Base-by-base conservation (phyloP, 2,797 vertebrate genomes). In the Mareca penelope region DNA sequence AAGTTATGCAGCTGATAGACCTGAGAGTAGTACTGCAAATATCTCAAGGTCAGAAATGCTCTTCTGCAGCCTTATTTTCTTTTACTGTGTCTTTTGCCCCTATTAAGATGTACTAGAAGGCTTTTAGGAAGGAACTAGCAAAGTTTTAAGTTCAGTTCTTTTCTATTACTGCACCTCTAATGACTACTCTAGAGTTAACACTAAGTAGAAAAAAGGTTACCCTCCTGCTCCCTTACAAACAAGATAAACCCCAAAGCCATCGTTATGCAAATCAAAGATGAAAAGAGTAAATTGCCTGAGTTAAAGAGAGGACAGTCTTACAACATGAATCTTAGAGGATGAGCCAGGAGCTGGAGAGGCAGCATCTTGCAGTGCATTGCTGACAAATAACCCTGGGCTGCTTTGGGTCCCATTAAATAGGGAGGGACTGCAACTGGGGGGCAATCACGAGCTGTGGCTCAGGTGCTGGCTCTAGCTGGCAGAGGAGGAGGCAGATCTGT, bases 381-480 rank as follows among this genome's bases (percentile, higher is more conserved):
- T 17, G 69, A 28, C 17, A 31, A 8, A 4, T 53, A 24, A 8
- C 12, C 6, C 28, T 15, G 12, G 9, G 2, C 1, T 3, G 24
- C 15, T 68, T 10, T 0, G 11, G 52, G 2, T 40, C 12, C 11
- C 37, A 2, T 23, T 7, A 26, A 9, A 17, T 1, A 26, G 23
- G 15, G 59, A 37, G 33, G 28, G 44, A 24, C 6, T 6, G 40
- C 0, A 18, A 14, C 6, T 24, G 35, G 61, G 35, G 61, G 61
- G 28, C 5, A 17, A 2, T 7, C 13, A 7, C 1, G n/a, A 29
- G 26, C 14, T 40, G 17, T 17, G n/a, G 9, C 3, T 23, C 42
- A 35, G 50, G 24, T 37, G 50, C 50, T 44, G 61, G 6, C 13
- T 28, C 28, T 10, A 48, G 31, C 28, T 24, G 0, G 3, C 5